Conservation (phyloP, 1,140 invertebrate species). For the Parapsyche elsis region DNA sequence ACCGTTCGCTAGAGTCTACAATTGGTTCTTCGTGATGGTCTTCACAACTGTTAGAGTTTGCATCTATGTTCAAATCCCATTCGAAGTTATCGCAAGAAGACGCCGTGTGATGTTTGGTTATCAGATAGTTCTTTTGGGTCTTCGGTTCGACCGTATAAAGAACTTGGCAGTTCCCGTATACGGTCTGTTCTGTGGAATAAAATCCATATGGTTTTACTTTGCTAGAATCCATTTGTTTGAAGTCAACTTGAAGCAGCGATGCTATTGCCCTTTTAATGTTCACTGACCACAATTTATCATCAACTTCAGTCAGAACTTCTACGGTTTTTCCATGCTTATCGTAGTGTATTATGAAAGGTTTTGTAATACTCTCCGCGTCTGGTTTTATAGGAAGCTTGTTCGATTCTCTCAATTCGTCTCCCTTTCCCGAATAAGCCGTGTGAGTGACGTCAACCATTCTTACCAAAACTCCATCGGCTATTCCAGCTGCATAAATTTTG, state of each 20-base stretch:
- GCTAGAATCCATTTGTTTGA: conserved; percentile 50
- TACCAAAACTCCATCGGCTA: conserved; percentile 29
- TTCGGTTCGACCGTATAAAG: conserved; percentile 54
- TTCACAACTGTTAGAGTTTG: conserved; percentile 36
- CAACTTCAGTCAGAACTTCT: conserved; percentile 24
- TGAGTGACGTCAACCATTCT: conserved; percentile 41
- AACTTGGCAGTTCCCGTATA: conserved; percentile 60
- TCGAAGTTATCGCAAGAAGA: conserved; percentile 35
- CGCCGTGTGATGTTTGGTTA: conserved; percentile 33
- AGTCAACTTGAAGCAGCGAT: conserved; percentile 59
- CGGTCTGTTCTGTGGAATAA: conserved; percentile 60
- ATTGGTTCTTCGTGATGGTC: conserved; percentile 57
- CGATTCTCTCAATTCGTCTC: background rate
- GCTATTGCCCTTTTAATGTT: conserved; percentile 61
- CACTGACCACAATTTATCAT: conserved; percentile 58
- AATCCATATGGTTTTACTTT: conserved; percentile 56
- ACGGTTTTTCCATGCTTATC: conserved; percentile 23
- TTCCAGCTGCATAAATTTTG: conserved; percentile 36
- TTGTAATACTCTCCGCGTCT: conserved; percentile 28
- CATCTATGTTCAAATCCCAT: conserved; percentile 39
- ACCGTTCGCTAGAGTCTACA: conserved; percentile 56
- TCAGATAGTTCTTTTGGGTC: background rate
- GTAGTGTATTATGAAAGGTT: conserved; percentile 45
- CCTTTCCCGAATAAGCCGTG: conserved; percentile 40
- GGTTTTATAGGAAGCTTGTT: conserved; percentile 17